Evolutionary conservation across 2,888 invertebrate species (phyloP).

Genomic region (Crocallis elinguaria): DNA sequence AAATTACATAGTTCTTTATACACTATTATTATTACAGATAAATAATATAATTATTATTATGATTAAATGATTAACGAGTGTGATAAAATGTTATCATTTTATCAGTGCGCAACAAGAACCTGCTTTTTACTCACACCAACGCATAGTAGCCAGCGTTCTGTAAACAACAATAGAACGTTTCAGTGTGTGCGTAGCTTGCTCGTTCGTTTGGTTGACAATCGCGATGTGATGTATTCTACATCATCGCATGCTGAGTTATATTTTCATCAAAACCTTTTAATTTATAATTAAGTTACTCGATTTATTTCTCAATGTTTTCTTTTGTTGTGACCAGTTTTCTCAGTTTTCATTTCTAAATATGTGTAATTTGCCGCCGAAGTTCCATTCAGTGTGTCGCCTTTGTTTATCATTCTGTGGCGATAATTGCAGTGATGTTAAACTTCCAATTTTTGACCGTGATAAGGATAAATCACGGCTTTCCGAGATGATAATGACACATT

Average conservation of each 20-base stretch:
- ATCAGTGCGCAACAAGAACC: conserved; percentile 74
- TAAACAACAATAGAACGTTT: conserved; percentile 73
- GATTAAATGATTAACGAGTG: conserved; percentile 33
- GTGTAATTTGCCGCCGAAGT: conserved; percentile 96
- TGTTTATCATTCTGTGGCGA: conserved; percentile 92
- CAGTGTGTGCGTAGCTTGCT: conserved; percentile 81
- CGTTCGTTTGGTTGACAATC: conserved; percentile 84
- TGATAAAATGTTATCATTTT: conserved; percentile 73
- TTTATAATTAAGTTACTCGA: conserved; percentile 79
- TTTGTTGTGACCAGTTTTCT: conserved; percentile 80
- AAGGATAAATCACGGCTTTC: conserved; percentile 88
- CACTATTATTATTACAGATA: background rate
- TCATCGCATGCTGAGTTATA: conserved; percentile 84
- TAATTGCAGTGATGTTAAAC: conserved; percentile 89
- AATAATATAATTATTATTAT: background rate
- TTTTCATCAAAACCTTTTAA: conserved; percentile 81
- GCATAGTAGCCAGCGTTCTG: conserved; percentile 66
- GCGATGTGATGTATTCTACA: conserved; percentile 84
- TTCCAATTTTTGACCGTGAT: conserved; percentile 91
- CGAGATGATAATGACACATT: conserved; percentile 91
- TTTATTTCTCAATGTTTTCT: conserved; percentile 84
- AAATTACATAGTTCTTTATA: too few species aligned
- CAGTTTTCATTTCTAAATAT: conserved; percentile 88
- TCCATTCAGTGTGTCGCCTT: conserved; percentile 96
- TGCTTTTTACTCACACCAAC: conserved; percentile 63